Conservation (phyloP, 2,113 vertebrate species). For the Hystrix brachyura region DNA sequence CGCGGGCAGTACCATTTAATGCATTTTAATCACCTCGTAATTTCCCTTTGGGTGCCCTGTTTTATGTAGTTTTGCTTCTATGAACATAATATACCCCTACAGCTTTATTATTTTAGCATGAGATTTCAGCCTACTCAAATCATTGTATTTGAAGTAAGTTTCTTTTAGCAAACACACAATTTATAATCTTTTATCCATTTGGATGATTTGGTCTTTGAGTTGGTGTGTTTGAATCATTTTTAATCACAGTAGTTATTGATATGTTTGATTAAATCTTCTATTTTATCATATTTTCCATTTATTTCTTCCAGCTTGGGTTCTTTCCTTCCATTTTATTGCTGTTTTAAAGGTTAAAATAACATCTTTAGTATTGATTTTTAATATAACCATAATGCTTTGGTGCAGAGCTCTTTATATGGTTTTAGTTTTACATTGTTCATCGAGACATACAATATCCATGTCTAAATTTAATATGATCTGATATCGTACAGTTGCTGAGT, state of each 20-base stretch:
- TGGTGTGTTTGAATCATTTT: neutral
- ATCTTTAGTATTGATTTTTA: neutral
- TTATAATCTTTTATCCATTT: neutral
- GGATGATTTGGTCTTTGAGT: neutral
- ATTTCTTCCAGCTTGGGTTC: neutral
- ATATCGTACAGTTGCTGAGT: neutral
- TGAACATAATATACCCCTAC: neutral
- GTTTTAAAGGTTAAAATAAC: neutral
- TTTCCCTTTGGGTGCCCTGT: neutral
- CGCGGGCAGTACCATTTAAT: neutral
- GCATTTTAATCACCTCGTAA: neutral
- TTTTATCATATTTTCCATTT: neutral
- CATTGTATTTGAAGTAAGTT: neutral
- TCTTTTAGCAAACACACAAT: neutral
- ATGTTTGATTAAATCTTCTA: neutral
- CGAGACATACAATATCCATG: neutral
- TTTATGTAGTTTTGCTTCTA: neutral
- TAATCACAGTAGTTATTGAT: neutral
- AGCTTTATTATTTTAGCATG: neutral
- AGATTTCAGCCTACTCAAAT: neutral
- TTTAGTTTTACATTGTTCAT: neutral
- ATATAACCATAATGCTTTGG: neutral
- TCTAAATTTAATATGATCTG: neutral
- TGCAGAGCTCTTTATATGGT: neutral
- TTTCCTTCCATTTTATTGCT: neutral